Evolutionary conservation across 2,888 invertebrate species (phyloP).

Genomic region (Drosophila nigritarsus): DNA sequence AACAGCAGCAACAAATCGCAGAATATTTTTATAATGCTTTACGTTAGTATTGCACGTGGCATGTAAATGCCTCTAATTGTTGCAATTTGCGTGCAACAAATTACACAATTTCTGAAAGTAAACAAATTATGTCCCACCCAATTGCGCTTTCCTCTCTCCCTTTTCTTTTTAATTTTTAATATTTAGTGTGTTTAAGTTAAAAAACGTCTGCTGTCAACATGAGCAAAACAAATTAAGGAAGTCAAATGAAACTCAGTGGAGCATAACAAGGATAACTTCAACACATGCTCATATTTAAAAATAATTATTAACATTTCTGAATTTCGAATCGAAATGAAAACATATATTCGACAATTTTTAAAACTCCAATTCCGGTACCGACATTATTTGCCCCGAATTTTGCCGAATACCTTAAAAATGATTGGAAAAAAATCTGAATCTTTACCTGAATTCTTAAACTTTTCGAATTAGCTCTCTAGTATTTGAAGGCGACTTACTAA

Average conservation of each 20-base stretch:
- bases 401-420: no score
- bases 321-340: not conserved
- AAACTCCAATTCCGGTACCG: no score
- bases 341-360: not conserved
- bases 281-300: not conserved
- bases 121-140: not conserved
- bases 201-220: not conserved
- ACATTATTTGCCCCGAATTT: no score
- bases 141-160: not conserved
- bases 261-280: not conserved
- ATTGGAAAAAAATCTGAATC: no score
- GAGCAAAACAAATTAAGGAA: not conserved
- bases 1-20: not conserved
- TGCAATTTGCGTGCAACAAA: constrained; percentile 1
- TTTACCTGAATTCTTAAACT: no score
- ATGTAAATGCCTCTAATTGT: not conserved
- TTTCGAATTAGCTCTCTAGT: no score
- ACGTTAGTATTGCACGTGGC: not conserved
- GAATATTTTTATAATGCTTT: not conserved
- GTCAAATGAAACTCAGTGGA: not conserved
- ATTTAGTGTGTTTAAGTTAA: not conserved
- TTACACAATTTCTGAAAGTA: not conserved
- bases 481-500: no score
- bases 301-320: no score
- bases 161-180: not conserved